Conservation (phyloP, 2,113 vertebrate genomes). For the Marmota monax region DNA sequence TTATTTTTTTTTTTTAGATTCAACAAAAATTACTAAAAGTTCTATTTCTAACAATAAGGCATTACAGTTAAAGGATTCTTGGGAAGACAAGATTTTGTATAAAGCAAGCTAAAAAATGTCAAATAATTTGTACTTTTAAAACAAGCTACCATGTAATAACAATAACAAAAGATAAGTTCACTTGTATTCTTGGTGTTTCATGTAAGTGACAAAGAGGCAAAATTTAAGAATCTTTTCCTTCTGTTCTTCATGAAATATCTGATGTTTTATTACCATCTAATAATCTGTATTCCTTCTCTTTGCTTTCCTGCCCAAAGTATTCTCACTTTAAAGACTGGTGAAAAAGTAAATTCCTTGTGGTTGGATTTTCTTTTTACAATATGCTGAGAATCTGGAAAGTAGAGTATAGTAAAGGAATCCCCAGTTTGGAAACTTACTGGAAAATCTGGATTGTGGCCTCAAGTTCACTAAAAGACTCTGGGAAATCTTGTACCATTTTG, state of each 20-base stretch:
- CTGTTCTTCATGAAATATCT: not conserved
- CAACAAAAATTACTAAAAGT: not conserved
- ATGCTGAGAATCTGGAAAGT: not conserved
- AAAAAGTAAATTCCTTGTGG: not conserved
- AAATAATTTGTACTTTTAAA: not conserved
- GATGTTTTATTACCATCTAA: not conserved
- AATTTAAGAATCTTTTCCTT: not conserved
- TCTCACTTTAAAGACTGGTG: not conserved
- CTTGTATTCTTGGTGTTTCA: not conserved
- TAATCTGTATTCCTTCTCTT: not conserved
- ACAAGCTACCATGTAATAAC: not conserved
- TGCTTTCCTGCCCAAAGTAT: not conserved
- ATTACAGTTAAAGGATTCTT: not conserved
- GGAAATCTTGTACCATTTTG: not conserved
- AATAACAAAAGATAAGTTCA: not conserved
- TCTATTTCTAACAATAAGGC: not conserved
- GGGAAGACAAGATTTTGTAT: not conserved
- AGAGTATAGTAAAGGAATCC: not conserved
- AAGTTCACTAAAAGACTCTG: not conserved
- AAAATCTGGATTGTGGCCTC: not conserved
- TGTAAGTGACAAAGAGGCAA: not conserved
- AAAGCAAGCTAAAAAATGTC: not conserved
- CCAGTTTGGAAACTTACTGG: not conserved
- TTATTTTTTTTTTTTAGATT: slow-evolving; percentile 22
- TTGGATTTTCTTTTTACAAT: not conserved